phyloP scores from a whole-genome alignment of 2,113 vertebrate genomes.

The Isichthys henryi region DNA sequence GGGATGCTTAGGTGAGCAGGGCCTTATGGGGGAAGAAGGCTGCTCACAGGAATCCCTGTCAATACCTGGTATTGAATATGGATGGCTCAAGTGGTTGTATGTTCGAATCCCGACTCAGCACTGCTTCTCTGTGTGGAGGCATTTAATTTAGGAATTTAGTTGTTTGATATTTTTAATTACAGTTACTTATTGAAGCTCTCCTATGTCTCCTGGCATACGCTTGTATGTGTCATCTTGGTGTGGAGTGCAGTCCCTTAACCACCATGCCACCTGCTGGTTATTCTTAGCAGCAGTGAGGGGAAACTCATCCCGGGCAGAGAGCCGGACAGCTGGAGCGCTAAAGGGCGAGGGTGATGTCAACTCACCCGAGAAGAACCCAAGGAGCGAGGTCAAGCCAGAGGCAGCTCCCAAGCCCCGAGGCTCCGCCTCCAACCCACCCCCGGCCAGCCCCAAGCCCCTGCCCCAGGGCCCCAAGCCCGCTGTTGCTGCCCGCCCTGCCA shows the following conservation, averaged over 20 bases:
- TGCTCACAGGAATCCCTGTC: not conserved
- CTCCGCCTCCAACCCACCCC: constrained; percentile 59
- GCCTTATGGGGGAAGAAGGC: not conserved
- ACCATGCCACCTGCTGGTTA: not conserved
- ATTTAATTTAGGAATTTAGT: not conserved
- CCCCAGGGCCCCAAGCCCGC: constrained; percentile 74
- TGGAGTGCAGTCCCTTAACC: not conserved
- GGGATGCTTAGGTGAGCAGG: not conserved
- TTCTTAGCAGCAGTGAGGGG: constrained; percentile 55
- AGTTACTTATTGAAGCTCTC: not conserved
- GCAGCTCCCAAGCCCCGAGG: constrained; percentile 55
- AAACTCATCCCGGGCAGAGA: constrained; percentile 59
- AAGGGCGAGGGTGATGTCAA: constrained; percentile 45
- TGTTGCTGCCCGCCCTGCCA: constrained; percentile 67
- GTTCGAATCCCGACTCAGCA: not conserved
- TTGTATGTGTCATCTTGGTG: not conserved
- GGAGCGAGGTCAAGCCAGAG: constrained; percentile 69
- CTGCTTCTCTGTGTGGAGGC: not conserved
- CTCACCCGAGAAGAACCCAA: constrained; percentile 65
- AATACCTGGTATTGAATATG: not conserved
- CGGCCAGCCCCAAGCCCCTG: constrained; percentile 72
- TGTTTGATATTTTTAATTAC: not conserved
- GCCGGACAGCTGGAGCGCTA: constrained; percentile 45
- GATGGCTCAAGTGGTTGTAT: not conserved
- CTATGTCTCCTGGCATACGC: not conserved